Conservation (phyloP, 2,113 vertebrate species). For the Rhodinocichla rosea region DNA sequence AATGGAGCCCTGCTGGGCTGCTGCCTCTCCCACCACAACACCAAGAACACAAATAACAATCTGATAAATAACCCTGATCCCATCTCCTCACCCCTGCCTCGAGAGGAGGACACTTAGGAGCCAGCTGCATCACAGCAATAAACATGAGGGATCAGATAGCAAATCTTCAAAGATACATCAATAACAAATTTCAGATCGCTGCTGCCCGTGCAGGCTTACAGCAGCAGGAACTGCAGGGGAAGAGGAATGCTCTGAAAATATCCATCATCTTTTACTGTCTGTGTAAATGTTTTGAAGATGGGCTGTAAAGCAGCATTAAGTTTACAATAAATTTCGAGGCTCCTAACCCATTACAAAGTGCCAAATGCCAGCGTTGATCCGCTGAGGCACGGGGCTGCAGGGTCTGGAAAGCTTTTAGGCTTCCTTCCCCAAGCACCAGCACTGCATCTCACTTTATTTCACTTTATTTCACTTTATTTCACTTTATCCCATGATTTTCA, state of each 20-base stretch:
- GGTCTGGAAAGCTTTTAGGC: background rate
- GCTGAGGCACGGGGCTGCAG: background rate
- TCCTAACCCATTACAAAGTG: conserved; percentile 18
- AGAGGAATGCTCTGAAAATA: conserved; percentile 18
- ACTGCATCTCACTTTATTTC: background rate
- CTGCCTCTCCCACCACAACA: background rate
- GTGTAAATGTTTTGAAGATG: conserved; percentile 56
- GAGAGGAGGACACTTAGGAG: conserved; percentile 8
- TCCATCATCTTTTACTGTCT: conserved; percentile 59
- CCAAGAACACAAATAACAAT: background rate
- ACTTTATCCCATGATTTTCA: background rate
- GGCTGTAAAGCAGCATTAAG: conserved; percentile 41
- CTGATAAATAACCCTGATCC: background rate
- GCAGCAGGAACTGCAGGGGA: background rate
- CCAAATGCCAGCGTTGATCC: background rate
- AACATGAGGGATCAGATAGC: conserved; percentile 1
- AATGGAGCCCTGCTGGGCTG: background rate
- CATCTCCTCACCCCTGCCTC: background rate
- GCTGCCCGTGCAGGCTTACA: background rate
- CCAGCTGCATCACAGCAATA: conserved; percentile 18
- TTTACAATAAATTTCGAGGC: conserved; percentile 25
- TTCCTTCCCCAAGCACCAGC: background rate
- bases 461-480: background rate
- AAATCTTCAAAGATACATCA: conserved; percentile 44
- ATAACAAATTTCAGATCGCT: conserved; percentile 5